phyloP scores from a whole-genome alignment of 2,888 invertebrate species.

The Folsomia manolachei region DNA sequence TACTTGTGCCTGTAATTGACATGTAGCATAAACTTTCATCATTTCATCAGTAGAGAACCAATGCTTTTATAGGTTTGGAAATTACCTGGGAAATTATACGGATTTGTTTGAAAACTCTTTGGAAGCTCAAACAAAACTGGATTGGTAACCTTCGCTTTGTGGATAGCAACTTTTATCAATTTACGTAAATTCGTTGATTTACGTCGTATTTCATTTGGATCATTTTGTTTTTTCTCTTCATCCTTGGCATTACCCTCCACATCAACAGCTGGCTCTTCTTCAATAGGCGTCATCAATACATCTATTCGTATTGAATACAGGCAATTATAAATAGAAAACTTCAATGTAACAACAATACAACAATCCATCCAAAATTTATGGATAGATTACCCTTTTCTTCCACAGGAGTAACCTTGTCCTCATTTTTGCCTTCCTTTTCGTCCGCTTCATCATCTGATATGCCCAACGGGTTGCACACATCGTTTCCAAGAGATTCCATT shows the following conservation, averaged over 20 bases:
- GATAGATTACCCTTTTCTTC: not conserved
- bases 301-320: too few relatives aligned
- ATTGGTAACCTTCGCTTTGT: constrained; percentile 79
- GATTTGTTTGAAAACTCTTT: constrained; percentile 66
- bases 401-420: not conserved
- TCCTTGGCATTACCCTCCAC: too few relatives aligned
- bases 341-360: too few relatives aligned
- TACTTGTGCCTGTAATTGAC: constrained; percentile 27
- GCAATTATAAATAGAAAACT: too few relatives aligned
- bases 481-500: not conserved
- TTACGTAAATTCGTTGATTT: not conserved
- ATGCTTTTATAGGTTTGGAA: constrained; percentile 11
- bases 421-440: not conserved
- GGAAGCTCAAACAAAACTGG: constrained; percentile 88
- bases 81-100: constrained; percentile 70
- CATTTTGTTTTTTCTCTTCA: not conserved
- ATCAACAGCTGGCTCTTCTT: too few relatives aligned
- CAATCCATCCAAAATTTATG: too few relatives aligned
- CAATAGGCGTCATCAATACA: too few relatives aligned
- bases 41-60: not conserved
- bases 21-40: not conserved
- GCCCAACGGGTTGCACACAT: not conserved
- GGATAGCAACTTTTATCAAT: constrained; percentile 53
- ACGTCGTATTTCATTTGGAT: not conserved
- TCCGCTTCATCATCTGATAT: not conserved